Base-by-base conservation (phyloP, 1,140 invertebrate species). In the Trichogramma pretiosum region DNA sequence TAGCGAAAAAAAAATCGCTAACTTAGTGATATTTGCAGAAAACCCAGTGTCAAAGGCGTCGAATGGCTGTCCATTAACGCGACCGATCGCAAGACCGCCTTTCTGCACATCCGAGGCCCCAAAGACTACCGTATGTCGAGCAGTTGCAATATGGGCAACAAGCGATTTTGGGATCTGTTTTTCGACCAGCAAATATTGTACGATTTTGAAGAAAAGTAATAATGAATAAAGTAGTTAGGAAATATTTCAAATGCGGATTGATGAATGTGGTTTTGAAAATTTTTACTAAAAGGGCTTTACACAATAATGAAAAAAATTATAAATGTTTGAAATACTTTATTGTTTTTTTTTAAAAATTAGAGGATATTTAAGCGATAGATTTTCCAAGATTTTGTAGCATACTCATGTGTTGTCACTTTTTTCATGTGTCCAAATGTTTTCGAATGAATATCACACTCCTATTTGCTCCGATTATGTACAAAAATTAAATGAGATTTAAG, bases 261-360 rank as follows among this genome's bases (percentile, higher is more conserved):
- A n/a, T n/a, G n/a, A n/a, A n/a, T n/a, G n/a, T n/a, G n/a, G n/a
- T n/a, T n/a, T n/a, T n/a, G n/a, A n/a, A n/a, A n/a, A n/a, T n/a
- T n/a, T n/a, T n/a, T n/a, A n/a, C n/a, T n/a, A n/a, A n/a, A n/a
- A n/a, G n/a, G n/a, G n/a, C n/a, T n/a, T n/a, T n/a, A n/a, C n/a
- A n/a, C n/a, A n/a, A n/a, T n/a, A 39, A 39, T 8, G 16, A 5
- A 26, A n/a, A 39, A 16, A 21, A 39, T n/a, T 23, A 5, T 19
- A 47, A 38, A 47, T 21, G 16, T 35, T 23, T 37, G 23, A 28
- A 21, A 39, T 41, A 18, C 16, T 16, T 17, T n/a, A n/a, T n/a
- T n/a, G n/a, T n/a, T n/a, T n/a, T n/a, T n/a, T n/a, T n/a, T n/a
- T n/a, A n/a, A n/a, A n/a, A n/a, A n/a, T n/a, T n/a, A n/a, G n/a